Base-by-base conservation (phyloP, 2,113 vertebrate genomes). In the Pogonocichla stellata region DNA sequence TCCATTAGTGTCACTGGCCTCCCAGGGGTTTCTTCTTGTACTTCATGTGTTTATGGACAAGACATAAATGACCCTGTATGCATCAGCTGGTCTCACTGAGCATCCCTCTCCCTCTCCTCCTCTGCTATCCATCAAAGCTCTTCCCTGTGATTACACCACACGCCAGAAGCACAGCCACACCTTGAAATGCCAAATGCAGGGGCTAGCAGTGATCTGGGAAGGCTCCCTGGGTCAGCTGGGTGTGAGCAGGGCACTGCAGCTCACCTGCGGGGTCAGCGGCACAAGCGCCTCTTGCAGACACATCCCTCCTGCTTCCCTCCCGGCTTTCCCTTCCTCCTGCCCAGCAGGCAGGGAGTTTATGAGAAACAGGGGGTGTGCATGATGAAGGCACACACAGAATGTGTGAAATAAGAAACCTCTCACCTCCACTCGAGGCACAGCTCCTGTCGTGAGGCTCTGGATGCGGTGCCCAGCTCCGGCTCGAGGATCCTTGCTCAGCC, bases 41-140 rank as follows among this genome's bases (percentile, higher is more conserved):
- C 57, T 89, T 96, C 87, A 24, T 94, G 58, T 91, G 86, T 95
- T 92, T 89, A 95, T 78, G 77, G 93, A 95, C 95, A 92, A 97
- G 97, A 96, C 96, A 97, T 80, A 98, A 98, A 97, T 95, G 93
- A 95, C 88, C 94, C 79, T 94, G 72, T 88, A 95, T 26, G 64
- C 62, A 65, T 90, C 83, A 92, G 69, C 74, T 79, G 72, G 78
- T 82, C 38, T 65, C 94, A 38, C 51, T 23, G 40, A 73, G 64
- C 71, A 86, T 43, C 57, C 15, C 62, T 36, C 11, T 51, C 78
- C 69, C 13, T 58, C 72, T 89, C 86, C 54, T 82, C 71, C 48
- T 60, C 88, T 62, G 34, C 74, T 22, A 87, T 45, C 69, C 89
- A 85, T 92, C 81, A 89, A 75, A 83, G 81, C 38, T 82, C 72